phyloP scores from a whole-genome alignment of 1,140 invertebrate genomes.

The Polypedilum vanderplanki region DNA sequence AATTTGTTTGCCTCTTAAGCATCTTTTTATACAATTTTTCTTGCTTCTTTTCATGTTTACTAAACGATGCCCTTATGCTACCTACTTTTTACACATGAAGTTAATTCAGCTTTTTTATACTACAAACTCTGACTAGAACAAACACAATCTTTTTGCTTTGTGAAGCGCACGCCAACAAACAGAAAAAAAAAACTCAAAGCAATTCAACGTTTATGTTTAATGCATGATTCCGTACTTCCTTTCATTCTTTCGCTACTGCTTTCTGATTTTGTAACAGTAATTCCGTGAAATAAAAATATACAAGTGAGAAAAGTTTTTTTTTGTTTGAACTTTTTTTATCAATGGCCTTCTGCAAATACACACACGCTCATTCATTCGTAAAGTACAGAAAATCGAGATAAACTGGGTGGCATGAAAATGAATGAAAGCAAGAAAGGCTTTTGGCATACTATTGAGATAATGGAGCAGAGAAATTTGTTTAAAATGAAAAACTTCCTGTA shows the following conservation, averaged over 20 bases:
- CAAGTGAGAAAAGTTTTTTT: neutral
- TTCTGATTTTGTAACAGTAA: neutral
- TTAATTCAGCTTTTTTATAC: neutral
- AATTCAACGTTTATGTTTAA: constrained; percentile 14
- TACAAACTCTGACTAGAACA: neutral
- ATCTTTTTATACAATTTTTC: neutral
- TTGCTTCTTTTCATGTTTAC: neutral
- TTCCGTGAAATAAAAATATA: neutral
- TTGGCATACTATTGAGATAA: neutral
- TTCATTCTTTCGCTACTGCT: neutral
- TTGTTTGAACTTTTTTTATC: constrained; percentile 16
- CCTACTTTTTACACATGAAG: neutral
- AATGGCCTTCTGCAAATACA: neutral
- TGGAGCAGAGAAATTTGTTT: constrained; percentile 29
- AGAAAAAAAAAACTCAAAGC: constrained; percentile 15
- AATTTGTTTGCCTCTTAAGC: neutral
- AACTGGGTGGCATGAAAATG: neutral
- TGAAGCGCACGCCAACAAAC: neutral
- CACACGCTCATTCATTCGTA: no score
- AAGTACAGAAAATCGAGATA: neutral
- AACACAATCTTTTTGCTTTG: neutral
- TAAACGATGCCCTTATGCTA: neutral
- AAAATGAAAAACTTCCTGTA: constrained; percentile 2
- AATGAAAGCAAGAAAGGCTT: neutral
- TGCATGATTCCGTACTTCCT: constrained; percentile 21